Base-by-base conservation (phyloP, 2,113 vertebrate species). In the Athene noctua region DNA sequence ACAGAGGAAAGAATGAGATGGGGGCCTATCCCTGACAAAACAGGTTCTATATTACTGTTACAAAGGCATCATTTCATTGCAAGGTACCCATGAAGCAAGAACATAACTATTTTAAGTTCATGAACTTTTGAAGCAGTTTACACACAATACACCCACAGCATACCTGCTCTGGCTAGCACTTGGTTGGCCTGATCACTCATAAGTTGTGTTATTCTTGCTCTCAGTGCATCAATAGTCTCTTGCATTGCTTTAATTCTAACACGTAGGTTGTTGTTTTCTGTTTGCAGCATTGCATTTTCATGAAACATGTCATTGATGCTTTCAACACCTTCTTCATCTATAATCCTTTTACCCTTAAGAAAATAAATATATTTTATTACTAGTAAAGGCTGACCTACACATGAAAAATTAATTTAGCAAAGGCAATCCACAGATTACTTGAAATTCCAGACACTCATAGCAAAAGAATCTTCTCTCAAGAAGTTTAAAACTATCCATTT, bases 171-270 rank as follows among this genome's bases (percentile, higher is more conserved):
- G 80, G 98, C 98, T 52, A 99, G 98, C 18, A 97, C 97, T 71
- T 99, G 99, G 96, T 99, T 99, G 94, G 99, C 99, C 91, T 99
- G 99, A 55, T 99, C 98, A 22, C 99, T 99, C 86, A 99, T 97
- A 13, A 99, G 97, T 80, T 99, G 99, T 0, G 99, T 99, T 95
- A 99, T 98, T 87, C 99, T 97, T 77, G 97, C 98, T 96, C 98
- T 98, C 94, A 99, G 96, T 1, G 98, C 98, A 78, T 99, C 99
- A 1, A 99, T 97, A 2, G 99, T 99, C 97, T 99, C 99, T 95
- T 99, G 99, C 99, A 99, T 99, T 72, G 99, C 99, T 98, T 99
- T 99, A 95, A 99, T 99, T 66, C 99, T 98, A 77, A 99, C 98
- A 9, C 99, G 98, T 92, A 99, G 98, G 96, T 99, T 99, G 92